Evolutionary conservation across 2,888 invertebrate species (phyloP).

Genomic region (Xestoiulus laeticollis): DNA sequence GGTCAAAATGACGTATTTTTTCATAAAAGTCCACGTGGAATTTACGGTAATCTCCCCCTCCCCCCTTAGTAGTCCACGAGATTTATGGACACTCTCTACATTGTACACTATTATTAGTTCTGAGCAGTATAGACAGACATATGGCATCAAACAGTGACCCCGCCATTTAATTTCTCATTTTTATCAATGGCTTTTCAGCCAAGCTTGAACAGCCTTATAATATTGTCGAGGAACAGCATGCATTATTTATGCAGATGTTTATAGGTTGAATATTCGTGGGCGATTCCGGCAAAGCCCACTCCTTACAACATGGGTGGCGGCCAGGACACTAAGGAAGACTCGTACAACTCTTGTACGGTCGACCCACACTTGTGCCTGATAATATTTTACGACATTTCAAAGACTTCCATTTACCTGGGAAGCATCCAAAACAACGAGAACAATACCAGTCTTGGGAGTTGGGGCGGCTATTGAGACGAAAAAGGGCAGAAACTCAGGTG

Average conservation of each 20-base stretch:
- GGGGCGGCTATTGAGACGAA: neutral
- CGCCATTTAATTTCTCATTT: neutral
- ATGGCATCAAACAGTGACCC: too few species aligned
- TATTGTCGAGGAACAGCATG: neutral
- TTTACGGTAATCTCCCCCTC: too few species aligned
- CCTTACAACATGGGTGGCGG: neutral
- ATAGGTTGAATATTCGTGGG: too few species aligned
- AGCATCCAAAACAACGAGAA: neutral
- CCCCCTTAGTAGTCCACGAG: too few species aligned
- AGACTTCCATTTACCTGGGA: neutral
- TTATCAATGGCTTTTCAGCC: neutral
- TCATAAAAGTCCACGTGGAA: too few species aligned
- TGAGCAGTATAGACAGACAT: too few species aligned
- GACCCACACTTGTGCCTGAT: neutral
- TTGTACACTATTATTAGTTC: too few species aligned
- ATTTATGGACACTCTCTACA: too few species aligned
- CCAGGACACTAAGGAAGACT: neutral
- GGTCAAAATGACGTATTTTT: too few species aligned
- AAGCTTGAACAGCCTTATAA: too few species aligned
- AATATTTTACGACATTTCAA: conserved; percentile 26
- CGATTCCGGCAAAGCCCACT: neutral
- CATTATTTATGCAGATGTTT: neutral
- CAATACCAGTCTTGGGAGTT: neutral
- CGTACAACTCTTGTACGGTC: neutral
- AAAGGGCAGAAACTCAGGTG: neutral